Percentiles rank a stretch among this genome's conserved stretches.
Conservation (phyloP, 2,888 invertebrate genomes). For the Allacma fusca region DNA sequence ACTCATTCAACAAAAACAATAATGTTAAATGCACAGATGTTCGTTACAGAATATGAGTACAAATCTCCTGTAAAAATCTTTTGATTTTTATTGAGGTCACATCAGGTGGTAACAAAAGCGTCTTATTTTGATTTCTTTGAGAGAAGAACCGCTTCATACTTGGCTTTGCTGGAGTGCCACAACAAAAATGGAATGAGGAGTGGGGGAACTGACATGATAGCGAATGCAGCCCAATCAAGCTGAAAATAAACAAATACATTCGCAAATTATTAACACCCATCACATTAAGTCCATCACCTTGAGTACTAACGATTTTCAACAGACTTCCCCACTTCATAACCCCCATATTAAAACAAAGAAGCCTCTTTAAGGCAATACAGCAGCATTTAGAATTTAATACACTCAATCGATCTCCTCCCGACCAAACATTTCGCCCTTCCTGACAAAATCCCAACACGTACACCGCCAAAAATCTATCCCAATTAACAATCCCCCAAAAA, state of each 20-base stretch:
- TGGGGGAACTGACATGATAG: conserved; percentile 94
- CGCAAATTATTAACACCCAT: not conserved
- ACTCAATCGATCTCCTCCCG: too few relatives aligned
- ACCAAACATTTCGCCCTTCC: too few relatives aligned
- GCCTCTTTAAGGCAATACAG: too few relatives aligned
- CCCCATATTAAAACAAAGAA: too few relatives aligned
- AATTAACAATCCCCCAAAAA: too few relatives aligned
- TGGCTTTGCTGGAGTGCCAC: conserved; percentile 94
- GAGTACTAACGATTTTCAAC: too few relatives aligned
- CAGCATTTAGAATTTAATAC: too few relatives aligned
- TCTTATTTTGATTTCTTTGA: conserved; percentile 60
- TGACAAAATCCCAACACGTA: too few relatives aligned
- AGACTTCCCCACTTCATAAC: too few relatives aligned
- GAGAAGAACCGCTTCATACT: conserved; percentile 74
- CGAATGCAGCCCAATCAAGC: conserved; percentile 95
- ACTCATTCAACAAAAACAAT: conserved; percentile 33
- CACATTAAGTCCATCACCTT: too few relatives aligned
- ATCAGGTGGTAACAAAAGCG: conserved; percentile 39
- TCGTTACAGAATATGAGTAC: conserved; percentile 30
- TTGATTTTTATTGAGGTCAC: conserved; percentile 38
- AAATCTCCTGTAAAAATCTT: conserved; percentile 28
- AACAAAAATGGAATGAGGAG: conserved; percentile 91
- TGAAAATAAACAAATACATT: conserved; percentile 62
- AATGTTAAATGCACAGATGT: conserved; percentile 38
- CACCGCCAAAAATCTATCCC: too few relatives aligned